A percentile compares a stretch with the other conserved stretches of the same genome.
phyloP scores from a whole-genome alignment of 2,113 vertebrate genomes.

The pig (Sus scrofa) region T2T-Sscrofa CM000830.6:98696001-98696500 shows the following conservation, averaged over 20 bases:
- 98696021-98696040: conserved; percentile 26
- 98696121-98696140: conserved; percentile 41
- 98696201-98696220: conserved; percentile 50
- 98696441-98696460: conserved; percentile 30
- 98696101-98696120: conserved; percentile 50
- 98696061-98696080: conserved; percentile 15
- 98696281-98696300: conserved; percentile 50
- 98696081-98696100: conserved; percentile 46
- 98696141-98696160: conserved; percentile 72
- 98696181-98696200: conserved; percentile 54
- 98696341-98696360: conserved; percentile 49
- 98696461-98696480: conserved; percentile 11
- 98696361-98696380: neutral
- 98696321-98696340: conserved; percentile 6
- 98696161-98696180: conserved; percentile 73
- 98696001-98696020: conserved; percentile 52
- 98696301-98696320: conserved; percentile 55
- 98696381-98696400: conserved; percentile 47
- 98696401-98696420: conserved; percentile 21
- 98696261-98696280: conserved; percentile 61
- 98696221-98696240: conserved; percentile 37
- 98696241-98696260: conserved; percentile 71
- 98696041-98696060: conserved; percentile 48
- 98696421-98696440: conserved; percentile 52
- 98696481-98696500: neutral